Evolutionary conservation across 2,797 vertebrate genomes (phyloP).

Genomic region (Hylomyscus alleni): DNA sequence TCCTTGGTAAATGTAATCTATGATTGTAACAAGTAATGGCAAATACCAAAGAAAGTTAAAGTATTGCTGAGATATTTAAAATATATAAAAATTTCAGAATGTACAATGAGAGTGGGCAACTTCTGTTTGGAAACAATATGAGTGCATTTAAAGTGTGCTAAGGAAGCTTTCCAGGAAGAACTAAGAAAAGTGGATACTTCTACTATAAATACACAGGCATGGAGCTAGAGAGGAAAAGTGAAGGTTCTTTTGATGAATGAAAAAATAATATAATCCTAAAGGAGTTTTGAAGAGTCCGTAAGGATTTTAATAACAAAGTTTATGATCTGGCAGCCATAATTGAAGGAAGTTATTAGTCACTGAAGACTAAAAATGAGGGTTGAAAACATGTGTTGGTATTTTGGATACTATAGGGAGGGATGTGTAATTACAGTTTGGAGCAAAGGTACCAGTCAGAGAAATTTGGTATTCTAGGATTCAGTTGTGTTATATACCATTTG

Average conservation of each 20-base stretch:
- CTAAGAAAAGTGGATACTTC: not conserved
- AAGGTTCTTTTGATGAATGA: not conserved
- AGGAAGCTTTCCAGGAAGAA: not conserved
- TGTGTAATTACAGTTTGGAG: not conserved
- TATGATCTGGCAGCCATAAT: not conserved
- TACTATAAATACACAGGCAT: too few species aligned
- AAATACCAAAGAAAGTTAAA: not conserved
- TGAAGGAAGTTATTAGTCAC: not conserved
- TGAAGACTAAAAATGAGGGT: not conserved
- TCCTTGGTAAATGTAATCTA: not conserved
- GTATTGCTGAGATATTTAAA: rapidly evolving
- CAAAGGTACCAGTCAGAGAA: not conserved
- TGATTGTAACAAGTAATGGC: not conserved
- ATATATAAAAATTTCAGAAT: not conserved
- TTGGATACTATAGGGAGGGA: not conserved
- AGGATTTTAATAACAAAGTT: not conserved
- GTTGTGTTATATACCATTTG: not conserved
- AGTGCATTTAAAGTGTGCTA: not conserved
- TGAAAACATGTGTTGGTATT: not conserved
- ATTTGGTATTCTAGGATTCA: not conserved
- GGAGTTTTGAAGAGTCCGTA: not conserved
- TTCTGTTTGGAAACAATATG: not conserved
- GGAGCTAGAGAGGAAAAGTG: not conserved
- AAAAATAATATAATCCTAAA: not conserved
- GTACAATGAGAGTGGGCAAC: not conserved